Base-by-base conservation (phyloP, 2,797 vertebrate genomes). In the Trachurus trachurus region DNA sequence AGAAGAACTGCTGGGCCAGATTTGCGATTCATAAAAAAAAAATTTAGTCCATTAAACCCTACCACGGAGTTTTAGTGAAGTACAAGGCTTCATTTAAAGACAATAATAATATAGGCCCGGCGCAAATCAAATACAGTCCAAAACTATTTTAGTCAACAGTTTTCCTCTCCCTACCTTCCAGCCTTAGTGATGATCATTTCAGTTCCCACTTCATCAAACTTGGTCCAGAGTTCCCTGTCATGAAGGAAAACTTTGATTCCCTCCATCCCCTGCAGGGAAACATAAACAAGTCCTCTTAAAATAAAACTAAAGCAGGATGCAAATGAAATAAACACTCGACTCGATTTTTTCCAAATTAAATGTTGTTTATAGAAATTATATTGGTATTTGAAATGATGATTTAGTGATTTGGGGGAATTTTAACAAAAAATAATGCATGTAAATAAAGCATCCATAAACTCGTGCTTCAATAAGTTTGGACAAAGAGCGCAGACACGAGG, bases 131-230 rank as follows among this genome's bases (percentile, higher is more conserved):
- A 67, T 50, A n/a, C 6, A 34, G 6, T 34, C 10, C 7, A 19
- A 21, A 44, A 21, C 1, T 40, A 2, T n/a, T 56, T 11, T 45
- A 21, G 29, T n/a, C 39, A 68, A 31, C 4, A 61, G 4, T 26
- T 45, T 42, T 17, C 7, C 13, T 12, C 52, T 11, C 45, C 63
- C 70, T 94, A 98, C 97, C 98, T 95, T 86, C 98, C 98, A 12
- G 97, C 97, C 78, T 98, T 99, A 29, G 98, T 99, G 83, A 99
- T 98, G 81, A 99, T 98, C 98, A 99, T 99, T 87, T 99, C 98
- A 0, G 97, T 99, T 70, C 96, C 97, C 73, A 98, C 97, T 87
- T 98, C 97, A 71, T 99, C 96, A 90, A 99, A 99, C 90, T 96
- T 98, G 45, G 95, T 94, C 98, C 97, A 98, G 66, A 98, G 92